Percentiles rank a stretch among this genome's conserved stretches.
phyloP scores from a whole-genome alignment of 2,113 vertebrate genomes.

The Oreochromis tanganicae region DNA sequence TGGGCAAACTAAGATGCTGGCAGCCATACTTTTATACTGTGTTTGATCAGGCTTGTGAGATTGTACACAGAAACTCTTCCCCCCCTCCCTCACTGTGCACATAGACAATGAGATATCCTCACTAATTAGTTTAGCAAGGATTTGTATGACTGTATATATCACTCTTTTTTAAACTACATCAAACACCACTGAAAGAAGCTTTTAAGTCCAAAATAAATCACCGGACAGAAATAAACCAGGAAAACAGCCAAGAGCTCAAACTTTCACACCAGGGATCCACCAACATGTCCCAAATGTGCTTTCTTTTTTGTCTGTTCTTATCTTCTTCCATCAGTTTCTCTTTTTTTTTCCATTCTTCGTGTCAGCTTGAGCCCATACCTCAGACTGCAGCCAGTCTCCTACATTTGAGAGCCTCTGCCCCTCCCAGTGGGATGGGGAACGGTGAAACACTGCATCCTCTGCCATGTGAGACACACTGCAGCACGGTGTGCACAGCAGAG shows the following conservation, averaged over 20 bases:
- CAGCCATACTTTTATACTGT: neutral
- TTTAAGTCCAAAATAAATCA: neutral
- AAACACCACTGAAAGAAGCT: neutral
- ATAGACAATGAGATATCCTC: neutral
- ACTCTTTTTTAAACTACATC: neutral
- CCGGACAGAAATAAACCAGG: constrained; percentile 1
- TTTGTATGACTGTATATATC: neutral
- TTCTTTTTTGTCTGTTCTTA: neutral
- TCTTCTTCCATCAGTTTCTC: neutral
- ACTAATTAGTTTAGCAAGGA: constrained; percentile 11
- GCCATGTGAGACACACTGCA: constrained; percentile 46
- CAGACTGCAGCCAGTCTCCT: neutral
- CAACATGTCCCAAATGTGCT: neutral
- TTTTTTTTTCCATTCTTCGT: neutral
- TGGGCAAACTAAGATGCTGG: constrained; percentile 5
- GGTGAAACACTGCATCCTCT: constrained; percentile 7
- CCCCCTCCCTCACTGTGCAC: neutral
- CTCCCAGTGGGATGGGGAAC: constrained; percentile 10
- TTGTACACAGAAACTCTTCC: neutral
- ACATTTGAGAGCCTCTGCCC: neutral
- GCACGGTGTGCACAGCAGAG: constrained; percentile 21
- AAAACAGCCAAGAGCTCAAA: constrained; percentile 10
- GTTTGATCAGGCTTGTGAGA: constrained; percentile 42
- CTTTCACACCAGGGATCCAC: constrained; percentile 11
- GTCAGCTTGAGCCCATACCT: neutral